These are phyloP conservation scores for Pardosa pseudoannulata DNA, from an alignment of 2,888 invertebrate genomes.

Conservation along the genomic window DNA sequence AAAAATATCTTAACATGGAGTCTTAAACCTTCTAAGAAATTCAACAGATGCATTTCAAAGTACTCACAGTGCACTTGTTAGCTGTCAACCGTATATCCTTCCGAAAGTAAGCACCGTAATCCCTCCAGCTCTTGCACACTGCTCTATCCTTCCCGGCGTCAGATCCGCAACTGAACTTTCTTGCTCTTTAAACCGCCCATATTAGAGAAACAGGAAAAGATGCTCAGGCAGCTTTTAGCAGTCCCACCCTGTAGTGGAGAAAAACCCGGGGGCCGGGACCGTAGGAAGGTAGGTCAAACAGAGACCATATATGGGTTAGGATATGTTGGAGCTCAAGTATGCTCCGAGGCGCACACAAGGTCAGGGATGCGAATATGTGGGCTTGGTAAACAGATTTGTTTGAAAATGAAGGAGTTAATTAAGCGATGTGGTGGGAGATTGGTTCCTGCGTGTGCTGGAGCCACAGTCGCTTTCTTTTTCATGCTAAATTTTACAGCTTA, in stretches of 20 bases:
- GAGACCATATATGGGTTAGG: constrained; percentile 60
- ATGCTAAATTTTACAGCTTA: too few relatives aligned
- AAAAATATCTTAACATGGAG: too few relatives aligned
- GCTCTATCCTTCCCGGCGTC: neutral
- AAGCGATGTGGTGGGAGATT: neutral
- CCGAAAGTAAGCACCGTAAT: too few relatives aligned
- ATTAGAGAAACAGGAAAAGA: constrained; percentile 32
- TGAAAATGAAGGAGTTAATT: constrained; percentile 7
- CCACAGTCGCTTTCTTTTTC: neutral
- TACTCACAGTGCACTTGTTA: too few relatives aligned
- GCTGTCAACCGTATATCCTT: too few relatives aligned
- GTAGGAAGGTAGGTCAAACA: constrained; percentile 64
- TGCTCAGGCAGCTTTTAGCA: neutral
- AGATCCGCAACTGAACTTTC: neutral
- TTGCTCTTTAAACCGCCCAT: constrained; percentile 20
- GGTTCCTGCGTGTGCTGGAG: neutral
- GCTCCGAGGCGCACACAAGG: neutral
- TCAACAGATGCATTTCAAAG: too few relatives aligned
- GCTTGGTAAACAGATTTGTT: constrained; percentile 1
- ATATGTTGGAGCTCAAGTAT: neutral
- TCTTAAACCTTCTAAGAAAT: too few relatives aligned
- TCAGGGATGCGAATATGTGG: constrained; percentile 6
- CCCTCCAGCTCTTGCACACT: too few relatives aligned
- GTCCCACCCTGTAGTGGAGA: constrained; percentile 30
- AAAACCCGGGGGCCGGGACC: constrained; percentile 32